Conservation (phyloP, 1,140 invertebrate species). For the Cryptotermes secundus region DNA sequence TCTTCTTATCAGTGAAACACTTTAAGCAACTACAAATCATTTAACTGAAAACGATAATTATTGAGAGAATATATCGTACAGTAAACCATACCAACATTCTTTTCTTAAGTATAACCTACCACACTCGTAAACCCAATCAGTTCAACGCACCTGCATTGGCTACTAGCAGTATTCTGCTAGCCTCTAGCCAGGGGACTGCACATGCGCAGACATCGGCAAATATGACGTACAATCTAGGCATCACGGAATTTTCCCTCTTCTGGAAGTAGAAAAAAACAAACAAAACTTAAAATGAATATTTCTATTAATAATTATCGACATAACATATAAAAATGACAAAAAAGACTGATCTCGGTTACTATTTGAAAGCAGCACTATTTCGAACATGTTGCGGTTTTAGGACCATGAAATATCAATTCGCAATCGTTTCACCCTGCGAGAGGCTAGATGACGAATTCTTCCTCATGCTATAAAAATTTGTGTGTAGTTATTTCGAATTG, state of each 20-base stretch:
- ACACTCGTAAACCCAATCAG: not conserved
- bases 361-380: not conserved
- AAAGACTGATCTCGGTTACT: not conserved
- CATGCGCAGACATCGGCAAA: conserved; percentile 30
- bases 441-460: not conserved
- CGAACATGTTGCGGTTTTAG: not conserved
- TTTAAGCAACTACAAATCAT: too few species aligned
- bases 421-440: not conserved
- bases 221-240: conserved; percentile 26
- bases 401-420: not conserved
- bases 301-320: not conserved
- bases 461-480: not conserved
- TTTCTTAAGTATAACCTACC: not conserved
- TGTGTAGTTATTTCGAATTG: not conserved
- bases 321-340: not conserved
- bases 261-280: conserved; percentile 17
- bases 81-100: not conserved
- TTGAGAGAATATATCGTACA: not conserved
- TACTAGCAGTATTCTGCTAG: conserved; percentile 20
- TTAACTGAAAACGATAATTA: not conserved
- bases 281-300: not conserved
- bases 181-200: conserved; percentile 30
- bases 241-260: conserved; percentile 22
- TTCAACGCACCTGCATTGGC: conserved; percentile 20
- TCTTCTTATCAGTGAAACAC: not conserved